Conservation (phyloP, 1,140 invertebrate genomes). For the Saccostrea glomerata region DNA sequence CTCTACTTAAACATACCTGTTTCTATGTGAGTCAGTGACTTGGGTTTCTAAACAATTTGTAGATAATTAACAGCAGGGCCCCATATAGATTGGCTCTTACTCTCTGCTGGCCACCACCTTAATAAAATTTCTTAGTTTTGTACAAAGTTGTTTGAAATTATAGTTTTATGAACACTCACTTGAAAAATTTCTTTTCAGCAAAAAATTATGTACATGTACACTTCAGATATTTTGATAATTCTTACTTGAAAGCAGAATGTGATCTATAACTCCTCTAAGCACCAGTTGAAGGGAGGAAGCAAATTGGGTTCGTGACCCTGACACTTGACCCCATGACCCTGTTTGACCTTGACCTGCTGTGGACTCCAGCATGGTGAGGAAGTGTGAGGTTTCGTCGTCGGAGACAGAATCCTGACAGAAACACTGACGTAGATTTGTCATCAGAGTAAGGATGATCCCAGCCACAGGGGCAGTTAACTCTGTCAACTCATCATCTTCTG, state of each 20-base stretch:
- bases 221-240: too few species aligned
- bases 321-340: slow-evolving; percentile 60
- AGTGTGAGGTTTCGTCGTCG: slow-evolving; percentile 56
- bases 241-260: slow-evolving; percentile 80
- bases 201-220: too few species aligned
- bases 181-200: too few species aligned
- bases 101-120: slow-evolving; percentile 85
- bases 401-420: slow-evolving; percentile 66
- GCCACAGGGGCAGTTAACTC: slow-evolving; percentile 77
- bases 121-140: neutral
- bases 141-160: too few species aligned
- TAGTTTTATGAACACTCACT: too few species aligned
- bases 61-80: slow-evolving; percentile 83
- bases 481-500: slow-evolving; percentile 75
- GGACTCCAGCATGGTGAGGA: slow-evolving; percentile 61
- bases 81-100: slow-evolving; percentile 91
- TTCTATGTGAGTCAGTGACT: slow-evolving; percentile 48
- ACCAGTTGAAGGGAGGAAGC: slow-evolving; percentile 80
- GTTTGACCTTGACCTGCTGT: slow-evolving; percentile 55
- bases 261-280: slow-evolving; percentile 80
- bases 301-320: slow-evolving; percentile 73
- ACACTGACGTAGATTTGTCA: slow-evolving; percentile 78
- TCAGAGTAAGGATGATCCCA: slow-evolving; percentile 77
- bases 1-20: neutral
- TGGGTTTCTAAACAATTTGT: slow-evolving; percentile 83